These are phyloP conservation scores for Regulus satrapa DNA, from an alignment of 2,113 vertebrate species.

Conservation along the genomic window DNA sequence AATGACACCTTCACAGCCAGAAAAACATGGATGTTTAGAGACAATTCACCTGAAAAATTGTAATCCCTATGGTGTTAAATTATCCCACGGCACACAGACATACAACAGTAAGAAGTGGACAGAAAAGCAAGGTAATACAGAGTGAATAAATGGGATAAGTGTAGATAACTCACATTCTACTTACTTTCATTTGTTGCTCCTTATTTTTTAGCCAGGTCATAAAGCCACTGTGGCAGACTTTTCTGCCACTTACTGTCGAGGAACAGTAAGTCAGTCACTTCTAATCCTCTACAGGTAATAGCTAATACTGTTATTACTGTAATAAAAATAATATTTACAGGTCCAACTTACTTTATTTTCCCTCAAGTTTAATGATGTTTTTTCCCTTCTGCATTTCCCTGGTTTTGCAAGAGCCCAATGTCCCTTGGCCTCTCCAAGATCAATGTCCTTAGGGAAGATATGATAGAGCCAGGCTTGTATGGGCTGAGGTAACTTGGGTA, in stretches of 20 bases:
- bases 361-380: neutral
- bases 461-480: fast-evolving
- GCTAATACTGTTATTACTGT: neutral
- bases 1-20: neutral
- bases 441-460: neutral
- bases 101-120: neutral
- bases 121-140: neutral
- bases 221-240: neutral
- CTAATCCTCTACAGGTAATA: neutral
- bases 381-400: neutral
- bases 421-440: fast-evolving
- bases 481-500: neutral
- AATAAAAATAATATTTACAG: neutral
- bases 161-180: neutral
- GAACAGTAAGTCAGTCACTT: neutral
- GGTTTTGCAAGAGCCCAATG: neutral
- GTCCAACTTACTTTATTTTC: too few relatives aligned
- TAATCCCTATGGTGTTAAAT: neutral
- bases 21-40: neutral
- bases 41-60: neutral
- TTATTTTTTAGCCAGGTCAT: neutral
- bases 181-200: neutral
- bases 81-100: neutral
- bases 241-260: neutral
- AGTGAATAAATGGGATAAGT: neutral